Evolutionary conservation across 2,888 invertebrate species (phyloP).

Genomic region (Leucoma salicis): DNA sequence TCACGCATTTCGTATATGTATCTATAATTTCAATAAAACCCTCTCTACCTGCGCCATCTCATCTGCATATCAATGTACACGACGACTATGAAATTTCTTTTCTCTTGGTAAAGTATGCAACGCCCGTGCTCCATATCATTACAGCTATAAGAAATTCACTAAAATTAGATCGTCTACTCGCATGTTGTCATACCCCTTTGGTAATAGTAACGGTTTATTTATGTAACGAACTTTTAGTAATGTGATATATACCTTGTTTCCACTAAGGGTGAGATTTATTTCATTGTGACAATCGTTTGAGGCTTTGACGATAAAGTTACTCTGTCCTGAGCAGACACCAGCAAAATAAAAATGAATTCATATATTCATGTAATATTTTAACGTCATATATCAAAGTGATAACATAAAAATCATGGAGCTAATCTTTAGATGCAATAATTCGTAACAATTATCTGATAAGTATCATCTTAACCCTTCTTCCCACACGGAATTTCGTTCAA

Average conservation of each 20-base stretch:
- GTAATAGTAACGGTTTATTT: conserved; percentile 79
- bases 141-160: conserved; percentile 68
- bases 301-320: conserved; percentile 66
- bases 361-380: conserved; percentile 23
- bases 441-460: conserved; percentile 81
- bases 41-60: conserved; percentile 74
- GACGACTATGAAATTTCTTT: conserved; percentile 74
- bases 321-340: conserved; percentile 31
- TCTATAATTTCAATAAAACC: conserved; percentile 80
- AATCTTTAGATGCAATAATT: conserved; percentile 66
- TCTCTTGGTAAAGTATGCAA: conserved; percentile 75
- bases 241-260: conserved; percentile 76
- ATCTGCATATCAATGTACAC: conserved; percentile 79
- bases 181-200: conserved; percentile 74
- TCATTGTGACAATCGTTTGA: conserved; percentile 59
- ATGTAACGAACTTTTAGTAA: conserved; percentile 80
- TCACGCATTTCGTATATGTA: conserved; percentile 70
- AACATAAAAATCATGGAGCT: conserved; percentile 26
- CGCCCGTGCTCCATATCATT: conserved; percentile 79
- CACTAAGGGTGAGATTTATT: conserved; percentile 72
- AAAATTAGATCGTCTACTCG: conserved; percentile 77
- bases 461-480: conserved; percentile 77
- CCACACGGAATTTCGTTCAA: conserved; percentile 71
- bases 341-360: conserved; percentile 16
- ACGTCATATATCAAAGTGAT: conserved; percentile 14